Conservation (phyloP, 1,140 invertebrate species). For the Apis dorsata region DNA sequence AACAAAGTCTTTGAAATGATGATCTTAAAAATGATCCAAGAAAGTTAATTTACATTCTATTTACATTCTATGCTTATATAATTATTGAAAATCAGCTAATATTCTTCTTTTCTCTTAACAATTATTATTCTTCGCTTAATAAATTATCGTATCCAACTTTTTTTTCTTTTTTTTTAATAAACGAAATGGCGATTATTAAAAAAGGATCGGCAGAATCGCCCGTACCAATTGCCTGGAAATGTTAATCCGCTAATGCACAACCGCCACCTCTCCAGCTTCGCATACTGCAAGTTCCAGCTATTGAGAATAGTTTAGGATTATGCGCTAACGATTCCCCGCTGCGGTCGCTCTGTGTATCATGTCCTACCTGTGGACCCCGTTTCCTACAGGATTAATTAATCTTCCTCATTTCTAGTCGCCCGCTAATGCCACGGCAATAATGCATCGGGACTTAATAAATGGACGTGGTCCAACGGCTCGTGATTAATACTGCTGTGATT, state of each 20-base stretch:
- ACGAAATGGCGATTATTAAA: not conserved
- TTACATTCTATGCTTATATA: too few species aligned
- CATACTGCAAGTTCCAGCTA: slow-evolving; percentile 23
- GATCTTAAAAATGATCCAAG: too few species aligned
- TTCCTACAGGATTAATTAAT: slow-evolving; percentile 51
- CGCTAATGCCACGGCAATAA: slow-evolving; percentile 2
- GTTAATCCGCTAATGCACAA: slow-evolving; percentile 75
- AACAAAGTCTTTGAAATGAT: too few species aligned
- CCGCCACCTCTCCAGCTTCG: slow-evolving; percentile 37
- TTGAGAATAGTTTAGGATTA: slow-evolving; percentile 63
- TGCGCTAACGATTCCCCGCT: slow-evolving; percentile 45
- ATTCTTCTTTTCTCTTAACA: too few species aligned
- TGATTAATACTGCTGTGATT: not conserved
- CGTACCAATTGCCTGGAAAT: slow-evolving; percentile 53
- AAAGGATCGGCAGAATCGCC: not conserved
- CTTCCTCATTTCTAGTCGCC: not conserved
- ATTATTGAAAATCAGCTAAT: too few species aligned
- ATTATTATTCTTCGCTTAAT: too few species aligned
- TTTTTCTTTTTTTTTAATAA: too few species aligned
- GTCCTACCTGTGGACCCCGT: slow-evolving; percentile 33
- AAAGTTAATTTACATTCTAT: too few species aligned
- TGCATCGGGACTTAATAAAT: not conserved
- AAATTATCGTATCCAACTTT: too few species aligned
- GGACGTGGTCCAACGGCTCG: not conserved
- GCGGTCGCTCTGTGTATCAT: slow-evolving; percentile 25